Percentiles rank a stretch among this genome's conserved stretches.
phyloP scores from a whole-genome alignment of 2,113 vertebrate genomes.

The Chauna torquata region DNA sequence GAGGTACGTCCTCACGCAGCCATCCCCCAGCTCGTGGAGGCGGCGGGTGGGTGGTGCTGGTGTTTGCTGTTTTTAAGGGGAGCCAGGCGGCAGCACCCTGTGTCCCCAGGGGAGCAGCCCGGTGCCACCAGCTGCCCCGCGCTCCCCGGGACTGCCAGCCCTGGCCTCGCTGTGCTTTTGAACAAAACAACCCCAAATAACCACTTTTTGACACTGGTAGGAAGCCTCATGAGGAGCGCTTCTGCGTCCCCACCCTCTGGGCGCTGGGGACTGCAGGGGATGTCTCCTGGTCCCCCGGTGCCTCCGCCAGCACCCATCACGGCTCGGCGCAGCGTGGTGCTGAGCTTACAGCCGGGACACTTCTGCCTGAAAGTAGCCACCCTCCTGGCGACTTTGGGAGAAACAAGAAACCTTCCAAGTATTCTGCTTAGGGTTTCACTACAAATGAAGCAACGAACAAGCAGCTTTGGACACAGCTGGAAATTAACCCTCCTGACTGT shows the following conservation, averaged over 20 bases:
- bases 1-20: conserved; percentile 8
- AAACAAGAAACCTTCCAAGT: not conserved
- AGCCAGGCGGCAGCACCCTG: too few relatives aligned
- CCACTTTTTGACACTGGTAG: not conserved
- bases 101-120: too few relatives aligned
- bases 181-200: not conserved
- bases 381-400: not conserved
- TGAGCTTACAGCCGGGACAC: not conserved
- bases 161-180: not conserved
- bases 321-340: too few relatives aligned
- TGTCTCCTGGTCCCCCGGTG: too few relatives aligned
- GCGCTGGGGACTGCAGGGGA: too few relatives aligned
- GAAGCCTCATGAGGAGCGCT: too few relatives aligned
- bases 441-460: not conserved
- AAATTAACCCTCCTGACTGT: not conserved
- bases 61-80: not conserved
- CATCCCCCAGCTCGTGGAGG: not conserved
- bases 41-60: too few relatives aligned
- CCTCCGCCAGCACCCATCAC: too few relatives aligned
- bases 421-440: not conserved
- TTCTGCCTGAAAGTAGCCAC: not conserved
- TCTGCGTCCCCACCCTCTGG: not conserved
- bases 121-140: too few relatives aligned
- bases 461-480: not conserved
- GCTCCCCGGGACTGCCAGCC: too few relatives aligned